Evolutionary conservation across 2,888 invertebrate species (phyloP).

Genomic region (Dryococelus australis): DNA sequence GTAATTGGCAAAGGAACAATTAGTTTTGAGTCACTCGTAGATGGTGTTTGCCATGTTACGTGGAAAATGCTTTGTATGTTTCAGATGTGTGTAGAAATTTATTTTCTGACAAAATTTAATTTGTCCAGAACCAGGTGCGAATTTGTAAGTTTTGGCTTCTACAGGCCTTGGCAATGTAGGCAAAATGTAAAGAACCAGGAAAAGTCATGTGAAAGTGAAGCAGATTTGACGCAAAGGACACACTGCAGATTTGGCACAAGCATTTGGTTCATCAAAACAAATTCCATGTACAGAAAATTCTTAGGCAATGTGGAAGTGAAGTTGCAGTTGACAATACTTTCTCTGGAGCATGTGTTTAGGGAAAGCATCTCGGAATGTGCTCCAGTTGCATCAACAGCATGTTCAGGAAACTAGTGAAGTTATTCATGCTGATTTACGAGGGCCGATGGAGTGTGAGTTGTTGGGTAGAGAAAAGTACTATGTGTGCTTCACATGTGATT

Average conservation of each 20-base stretch:
- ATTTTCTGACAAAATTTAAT: slow-evolving; percentile 32
- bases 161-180: not conserved
- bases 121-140: slow-evolving; percentile 27
- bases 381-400: slow-evolving; percentile 28
- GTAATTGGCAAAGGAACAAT: no score
- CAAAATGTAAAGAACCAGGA: not conserved
- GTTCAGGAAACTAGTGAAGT: not conserved
- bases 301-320: slow-evolving; percentile 41
- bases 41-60: slow-evolving; percentile 41
- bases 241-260: slow-evolving; percentile 49
- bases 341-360: slow-evolving; percentile 48
- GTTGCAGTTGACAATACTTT: slow-evolving; percentile 39
- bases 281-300: slow-evolving; percentile 44
- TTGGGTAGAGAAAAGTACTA: slow-evolving; percentile 50
- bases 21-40: not conserved
- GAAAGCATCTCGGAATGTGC: slow-evolving; percentile 44
- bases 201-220: no score
- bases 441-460: slow-evolving; percentile 38
- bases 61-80: slow-evolving; percentile 12
- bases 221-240: slow-evolving; percentile 29
- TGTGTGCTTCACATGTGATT: slow-evolving; percentile 51
- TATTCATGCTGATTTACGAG: no score
- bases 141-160: slow-evolving; percentile 4
- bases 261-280: slow-evolving; percentile 48
- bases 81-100: slow-evolving; percentile 31